Conservation (phyloP, 2,797 vertebrate species). For the Acrocephalus scirpaceus region DNA sequence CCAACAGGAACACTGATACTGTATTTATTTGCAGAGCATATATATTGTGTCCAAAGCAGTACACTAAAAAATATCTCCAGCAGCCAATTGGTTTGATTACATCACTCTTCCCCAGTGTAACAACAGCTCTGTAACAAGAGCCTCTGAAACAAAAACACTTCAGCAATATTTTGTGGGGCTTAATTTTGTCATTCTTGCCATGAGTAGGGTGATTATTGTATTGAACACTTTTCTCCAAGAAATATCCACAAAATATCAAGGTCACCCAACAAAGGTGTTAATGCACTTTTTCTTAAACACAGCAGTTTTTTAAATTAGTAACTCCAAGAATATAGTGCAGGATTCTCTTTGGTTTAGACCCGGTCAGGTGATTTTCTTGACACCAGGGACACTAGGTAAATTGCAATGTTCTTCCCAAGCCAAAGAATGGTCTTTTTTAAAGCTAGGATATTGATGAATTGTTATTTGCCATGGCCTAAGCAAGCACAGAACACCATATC, state of each 20-base stretch:
- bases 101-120: constrained; percentile 61
- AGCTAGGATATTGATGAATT: constrained; percentile 72
- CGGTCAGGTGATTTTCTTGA: constrained; percentile 61
- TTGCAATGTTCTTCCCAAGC: constrained; percentile 58
- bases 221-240: background rate
- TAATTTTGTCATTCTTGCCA: background rate
- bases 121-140: constrained; percentile 51
- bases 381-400: constrained; percentile 70
- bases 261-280: constrained; percentile 36
- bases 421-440: constrained; percentile 72
- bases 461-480: constrained; percentile 75
- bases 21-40: constrained; percentile 77
- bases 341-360: constrained; percentile 65
- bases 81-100: constrained; percentile 70
- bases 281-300: constrained; percentile 25
- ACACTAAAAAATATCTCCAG: constrained; percentile 74
- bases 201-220: background rate
- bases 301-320: constrained; percentile 70
- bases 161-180: background rate
- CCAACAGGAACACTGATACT: constrained; percentile 76
- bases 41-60: constrained; percentile 69
- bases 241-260: constrained; percentile 3
- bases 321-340: constrained; percentile 49
- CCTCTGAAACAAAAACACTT: constrained; percentile 18
- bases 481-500: constrained; percentile 69